A percentile compares a stretch with the other conserved stretches of the same genome.
Conservation (phyloP, 23 tunicate species). For the Ascidia mentula region DNA sequence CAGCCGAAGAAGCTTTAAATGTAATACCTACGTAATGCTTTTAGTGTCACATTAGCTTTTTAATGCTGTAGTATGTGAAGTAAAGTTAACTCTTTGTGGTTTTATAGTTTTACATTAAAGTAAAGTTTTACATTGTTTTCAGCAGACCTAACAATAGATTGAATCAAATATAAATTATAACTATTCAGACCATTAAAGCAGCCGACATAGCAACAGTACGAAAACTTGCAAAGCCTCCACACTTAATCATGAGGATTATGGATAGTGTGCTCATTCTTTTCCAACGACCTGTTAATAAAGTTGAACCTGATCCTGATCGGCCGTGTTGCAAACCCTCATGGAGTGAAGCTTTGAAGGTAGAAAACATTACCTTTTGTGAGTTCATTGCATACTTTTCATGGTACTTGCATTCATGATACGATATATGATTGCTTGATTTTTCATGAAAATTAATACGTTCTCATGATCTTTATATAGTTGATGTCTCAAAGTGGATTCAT, state of each 20-base stretch:
- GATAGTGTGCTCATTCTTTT: conserved; percentile 87
- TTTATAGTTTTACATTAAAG: neutral
- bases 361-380: too few relatives aligned
- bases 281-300: conserved; percentile 61
- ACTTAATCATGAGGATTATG: conserved; percentile 99
- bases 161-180: too few relatives aligned
- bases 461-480: conserved; percentile 47
- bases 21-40: too few relatives aligned
- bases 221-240: conserved; percentile 99
- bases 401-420: too few relatives aligned
- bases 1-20: conserved; percentile 98
- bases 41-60: neutral
- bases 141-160: neutral
- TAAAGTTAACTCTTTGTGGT: too few relatives aligned
- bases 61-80: neutral
- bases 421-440: too few relatives aligned
- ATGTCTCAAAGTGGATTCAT: conserved; percentile 89
- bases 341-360: conserved; percentile 91
- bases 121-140: too few relatives aligned
- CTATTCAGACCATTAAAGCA: conserved; percentile 94
- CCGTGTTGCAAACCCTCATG: conserved; percentile 84
- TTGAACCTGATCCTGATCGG: conserved; percentile 80
- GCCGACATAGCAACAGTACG: conserved; percentile 99
- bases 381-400: too few relatives aligned
- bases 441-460: too few relatives aligned